Conservation (phyloP, 2,888 invertebrate species). For the Ecliptopera silaceata region DNA sequence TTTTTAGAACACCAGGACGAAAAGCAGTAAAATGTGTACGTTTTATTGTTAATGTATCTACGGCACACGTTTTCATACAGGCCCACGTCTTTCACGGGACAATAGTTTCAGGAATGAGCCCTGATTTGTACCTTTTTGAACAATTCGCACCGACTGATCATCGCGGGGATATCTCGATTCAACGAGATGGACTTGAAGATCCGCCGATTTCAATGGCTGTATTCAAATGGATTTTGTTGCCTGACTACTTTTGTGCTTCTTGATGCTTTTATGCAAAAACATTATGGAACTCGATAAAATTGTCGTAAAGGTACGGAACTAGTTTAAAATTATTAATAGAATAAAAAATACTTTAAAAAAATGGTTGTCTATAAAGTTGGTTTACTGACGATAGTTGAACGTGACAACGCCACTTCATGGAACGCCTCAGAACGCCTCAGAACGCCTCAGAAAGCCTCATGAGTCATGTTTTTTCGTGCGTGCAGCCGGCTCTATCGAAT, state of each 20-base stretch:
- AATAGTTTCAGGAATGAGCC: constrained; percentile 7
- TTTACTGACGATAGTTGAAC: too few relatives aligned
- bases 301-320: too few relatives aligned
- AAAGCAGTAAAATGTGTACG: constrained; percentile 43
- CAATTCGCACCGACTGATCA: constrained; percentile 1
- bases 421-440: too few relatives aligned
- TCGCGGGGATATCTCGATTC: not conserved
- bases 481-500: too few relatives aligned
- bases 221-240: not conserved
- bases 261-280: too few relatives aligned
- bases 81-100: constrained; percentile 21
- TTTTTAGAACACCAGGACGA: constrained; percentile 13
- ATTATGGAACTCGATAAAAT: too few relatives aligned
- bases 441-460: too few relatives aligned
- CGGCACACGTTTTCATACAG: constrained; percentile 5
- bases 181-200: not conserved
- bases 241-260: not conserved
- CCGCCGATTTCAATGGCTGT: not conserved
- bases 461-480: too few relatives aligned
- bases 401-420: too few relatives aligned
- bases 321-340: too few relatives aligned
- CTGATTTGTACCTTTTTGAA: constrained; percentile 6
- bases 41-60: constrained; percentile 48
- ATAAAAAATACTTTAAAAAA: too few relatives aligned
- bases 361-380: too few relatives aligned